Conservation (phyloP, 1,140 invertebrate species). For the Hyles vespertilio region DNA sequence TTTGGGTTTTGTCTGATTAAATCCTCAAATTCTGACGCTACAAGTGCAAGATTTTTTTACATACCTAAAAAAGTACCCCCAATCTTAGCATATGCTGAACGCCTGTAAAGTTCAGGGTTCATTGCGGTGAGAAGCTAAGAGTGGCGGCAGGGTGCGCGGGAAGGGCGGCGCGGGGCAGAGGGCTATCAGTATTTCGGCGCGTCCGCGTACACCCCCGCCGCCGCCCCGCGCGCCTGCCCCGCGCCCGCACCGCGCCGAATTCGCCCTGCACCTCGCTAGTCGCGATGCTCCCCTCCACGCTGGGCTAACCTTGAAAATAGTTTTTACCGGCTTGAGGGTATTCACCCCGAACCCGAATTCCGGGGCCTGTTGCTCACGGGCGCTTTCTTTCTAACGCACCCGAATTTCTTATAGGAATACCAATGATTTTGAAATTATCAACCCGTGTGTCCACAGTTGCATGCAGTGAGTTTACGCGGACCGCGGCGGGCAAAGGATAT, state of each 20-base stretch:
- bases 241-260: conserved; percentile 52
- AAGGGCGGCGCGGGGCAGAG: conserved; percentile 25
- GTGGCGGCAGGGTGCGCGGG: not conserved
- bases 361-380: conserved; percentile 55
- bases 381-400: conserved; percentile 37
- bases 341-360: conserved; percentile 74
- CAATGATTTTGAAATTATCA: conserved; percentile 23
- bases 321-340: conserved; percentile 73
- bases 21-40: too few species aligned
- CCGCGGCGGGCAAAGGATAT: conserved; percentile 63
- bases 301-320: conserved; percentile 73
- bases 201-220: conserved; percentile 40
- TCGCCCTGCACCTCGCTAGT: conserved; percentile 46
- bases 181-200: conserved; percentile 73
- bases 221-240: conserved; percentile 11
- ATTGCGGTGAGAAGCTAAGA: conserved; percentile 1
- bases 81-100: not conserved
- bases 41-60: too few species aligned
- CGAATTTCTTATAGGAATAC: conserved; percentile 54
- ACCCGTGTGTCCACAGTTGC: conserved; percentile 34
- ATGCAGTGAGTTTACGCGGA: conserved; percentile 46
- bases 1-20: too few species aligned
- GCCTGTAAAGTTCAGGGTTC: not conserved
- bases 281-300: conserved; percentile 62
- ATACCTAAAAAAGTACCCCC: too few species aligned